Conservation (phyloP, 2,113 vertebrate species). For the Enhydra lutris region DNA sequence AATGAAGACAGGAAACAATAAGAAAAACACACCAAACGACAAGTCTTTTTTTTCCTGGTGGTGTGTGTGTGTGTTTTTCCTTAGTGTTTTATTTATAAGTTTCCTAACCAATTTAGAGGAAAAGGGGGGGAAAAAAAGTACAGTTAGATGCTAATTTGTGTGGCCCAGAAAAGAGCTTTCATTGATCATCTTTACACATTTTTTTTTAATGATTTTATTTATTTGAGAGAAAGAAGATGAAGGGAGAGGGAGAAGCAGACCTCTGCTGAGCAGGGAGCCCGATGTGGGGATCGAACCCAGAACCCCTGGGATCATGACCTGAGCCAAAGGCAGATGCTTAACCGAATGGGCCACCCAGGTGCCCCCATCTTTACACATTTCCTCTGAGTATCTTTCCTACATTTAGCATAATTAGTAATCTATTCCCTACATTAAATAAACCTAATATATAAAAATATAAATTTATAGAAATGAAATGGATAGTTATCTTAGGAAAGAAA, state of each 20-base stretch:
- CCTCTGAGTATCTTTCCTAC: not conserved
- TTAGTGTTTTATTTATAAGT: not conserved
- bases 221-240: not conserved
- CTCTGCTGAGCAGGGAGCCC: not conserved
- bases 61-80: not conserved
- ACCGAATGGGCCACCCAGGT: not conserved
- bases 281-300: not conserved
- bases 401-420: not conserved
- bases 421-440: constrained; percentile 1
- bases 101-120: not conserved
- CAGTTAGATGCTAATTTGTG: not conserved
- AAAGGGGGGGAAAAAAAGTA: not conserved
- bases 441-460: not conserved
- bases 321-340: not conserved
- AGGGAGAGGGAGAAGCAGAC: not conserved
- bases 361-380: not conserved
- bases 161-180: not conserved
- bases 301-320: not conserved
- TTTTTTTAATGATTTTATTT: not conserved
- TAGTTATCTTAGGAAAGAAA: not conserved
- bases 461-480: not conserved
- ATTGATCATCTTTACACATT: not conserved
- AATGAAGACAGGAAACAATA: not conserved
- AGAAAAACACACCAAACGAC: not conserved
- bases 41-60: not conserved